Conservation (phyloP, 2,113 vertebrate species). For the Pelmatolapia mariae region DNA sequence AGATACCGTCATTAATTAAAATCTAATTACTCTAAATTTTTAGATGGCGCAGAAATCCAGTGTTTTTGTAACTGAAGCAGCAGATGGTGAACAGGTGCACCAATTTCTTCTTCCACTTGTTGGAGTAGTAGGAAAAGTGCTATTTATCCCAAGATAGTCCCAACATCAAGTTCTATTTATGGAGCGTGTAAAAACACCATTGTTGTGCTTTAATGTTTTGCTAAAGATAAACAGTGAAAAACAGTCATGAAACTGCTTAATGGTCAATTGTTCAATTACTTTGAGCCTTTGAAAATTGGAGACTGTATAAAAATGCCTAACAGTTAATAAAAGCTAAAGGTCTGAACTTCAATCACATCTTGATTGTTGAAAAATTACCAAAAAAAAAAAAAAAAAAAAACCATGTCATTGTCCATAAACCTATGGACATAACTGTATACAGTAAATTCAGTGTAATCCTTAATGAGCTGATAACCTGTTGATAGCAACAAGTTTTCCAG, state of each 20-base stretch:
- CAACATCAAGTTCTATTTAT: neutral
- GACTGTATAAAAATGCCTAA: neutral
- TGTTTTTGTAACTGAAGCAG: neutral
- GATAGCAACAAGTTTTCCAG: neutral
- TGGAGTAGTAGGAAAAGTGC: neutral
- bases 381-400: fast-evolving
- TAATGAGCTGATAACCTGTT: neutral
- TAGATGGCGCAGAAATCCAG: neutral
- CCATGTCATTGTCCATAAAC: neutral
- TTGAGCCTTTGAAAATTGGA: neutral
- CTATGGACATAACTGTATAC: neutral
- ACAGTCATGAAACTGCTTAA: neutral
- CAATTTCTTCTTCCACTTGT: neutral
- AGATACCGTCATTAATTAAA: neutral
- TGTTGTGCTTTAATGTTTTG: neutral
- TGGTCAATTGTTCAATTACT: neutral
- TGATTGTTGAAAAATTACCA: neutral
- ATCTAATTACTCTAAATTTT: neutral
- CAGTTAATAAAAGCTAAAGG: neutral
- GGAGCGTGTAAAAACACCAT: neutral
- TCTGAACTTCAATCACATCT: neutral
- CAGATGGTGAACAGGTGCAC: neutral
- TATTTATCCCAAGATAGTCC: neutral
- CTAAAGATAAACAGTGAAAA: neutral
- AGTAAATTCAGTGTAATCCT: neutral